Percentiles rank a stretch among this genome's conserved stretches.
These are phyloP conservation scores for Endotricha flammealis DNA, from an alignment of 2,888 invertebrate genomes.

Conservation along the genomic window DNA sequence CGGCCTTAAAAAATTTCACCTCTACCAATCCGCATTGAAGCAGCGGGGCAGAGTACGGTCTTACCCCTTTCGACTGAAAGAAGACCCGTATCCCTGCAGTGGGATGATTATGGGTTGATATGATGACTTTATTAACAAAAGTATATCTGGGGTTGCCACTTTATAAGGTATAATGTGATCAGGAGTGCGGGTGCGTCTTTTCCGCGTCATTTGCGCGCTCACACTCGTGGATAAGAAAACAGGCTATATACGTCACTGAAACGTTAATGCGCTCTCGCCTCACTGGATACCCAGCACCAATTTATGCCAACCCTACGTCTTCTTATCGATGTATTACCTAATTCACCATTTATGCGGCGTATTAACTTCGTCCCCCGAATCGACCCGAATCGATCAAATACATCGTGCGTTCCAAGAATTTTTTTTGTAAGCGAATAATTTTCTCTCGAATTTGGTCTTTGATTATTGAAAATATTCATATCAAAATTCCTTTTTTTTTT, in stretches of 20 bases:
- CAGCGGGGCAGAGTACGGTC: too few species aligned
- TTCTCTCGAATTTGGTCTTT: too few species aligned
- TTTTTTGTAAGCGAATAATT: not conserved
- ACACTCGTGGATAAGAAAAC: slow-evolving; percentile 44
- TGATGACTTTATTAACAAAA: too few species aligned
- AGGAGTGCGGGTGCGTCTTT: slow-evolving; percentile 58
- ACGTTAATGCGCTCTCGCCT: slow-evolving; percentile 58
- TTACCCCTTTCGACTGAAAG: too few species aligned
- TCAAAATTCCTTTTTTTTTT: too few species aligned
- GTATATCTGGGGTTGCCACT: slow-evolving; percentile 12
- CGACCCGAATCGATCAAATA: slow-evolving; percentile 20
- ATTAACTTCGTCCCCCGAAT: slow-evolving; percentile 49
- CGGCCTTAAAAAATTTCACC: too few species aligned
- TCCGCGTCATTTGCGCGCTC: slow-evolving; percentile 61
- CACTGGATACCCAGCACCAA: slow-evolving; percentile 59
- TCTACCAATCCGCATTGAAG: too few species aligned
- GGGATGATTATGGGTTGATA: too few species aligned
- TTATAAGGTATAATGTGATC: slow-evolving; percentile 40
- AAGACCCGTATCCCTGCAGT: too few species aligned
- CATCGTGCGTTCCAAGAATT: slow-evolving; percentile 11
- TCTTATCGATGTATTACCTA: slow-evolving; percentile 63
- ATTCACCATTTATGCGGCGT: slow-evolving; percentile 56
- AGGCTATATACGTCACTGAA: slow-evolving; percentile 23
- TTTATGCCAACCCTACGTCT: slow-evolving; percentile 56
- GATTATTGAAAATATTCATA: too few species aligned